A percentile compares a stretch with the other conserved stretches of the same genome.
phyloP scores from a whole-genome alignment of 2,797 vertebrate species.

The Pelodytes ibericus region DNA sequence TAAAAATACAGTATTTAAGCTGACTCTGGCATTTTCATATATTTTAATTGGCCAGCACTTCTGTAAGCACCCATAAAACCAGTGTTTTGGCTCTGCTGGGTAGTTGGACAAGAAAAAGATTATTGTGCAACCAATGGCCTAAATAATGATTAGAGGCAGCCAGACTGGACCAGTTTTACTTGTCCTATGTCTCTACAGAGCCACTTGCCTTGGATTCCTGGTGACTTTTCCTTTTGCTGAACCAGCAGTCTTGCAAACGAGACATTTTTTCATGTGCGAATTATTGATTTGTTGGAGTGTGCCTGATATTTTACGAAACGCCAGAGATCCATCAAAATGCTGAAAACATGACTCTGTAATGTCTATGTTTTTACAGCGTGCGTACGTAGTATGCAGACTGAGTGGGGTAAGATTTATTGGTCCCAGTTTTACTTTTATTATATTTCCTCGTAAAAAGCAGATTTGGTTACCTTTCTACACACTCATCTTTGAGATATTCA shows the following conservation, averaged over 20 bases:
- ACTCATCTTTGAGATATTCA: not conserved
- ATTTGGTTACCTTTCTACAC: too few species aligned
- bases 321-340: slow-evolving; percentile 44
- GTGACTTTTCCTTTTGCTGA: slow-evolving; percentile 34
- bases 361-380: slow-evolving; percentile 32
- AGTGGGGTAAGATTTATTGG: slow-evolving; percentile 24
- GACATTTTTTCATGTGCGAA: slow-evolving; percentile 47
- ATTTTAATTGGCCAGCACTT: too few species aligned
- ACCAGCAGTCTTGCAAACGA: slow-evolving; percentile 30
- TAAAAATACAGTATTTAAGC: too few species aligned
- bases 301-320: slow-evolving; percentile 48
- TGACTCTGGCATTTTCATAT: too few species aligned
- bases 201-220: slow-evolving; percentile 16
- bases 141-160: too few species aligned
- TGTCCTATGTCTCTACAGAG: not conserved
- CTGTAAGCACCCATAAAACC: too few species aligned
- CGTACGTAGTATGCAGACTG: slow-evolving; percentile 7
- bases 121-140: too few species aligned
- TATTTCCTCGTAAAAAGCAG: slow-evolving; percentile 23
- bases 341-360: slow-evolving; percentile 34
- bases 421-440: slow-evolving; percentile 30
- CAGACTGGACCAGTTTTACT: too few species aligned
- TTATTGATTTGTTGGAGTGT: slow-evolving; percentile 44
- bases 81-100: too few species aligned
- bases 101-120: too few species aligned